phyloP scores from a whole-genome alignment of 2,113 vertebrate species.

The Ceyx melanurus region DNA sequence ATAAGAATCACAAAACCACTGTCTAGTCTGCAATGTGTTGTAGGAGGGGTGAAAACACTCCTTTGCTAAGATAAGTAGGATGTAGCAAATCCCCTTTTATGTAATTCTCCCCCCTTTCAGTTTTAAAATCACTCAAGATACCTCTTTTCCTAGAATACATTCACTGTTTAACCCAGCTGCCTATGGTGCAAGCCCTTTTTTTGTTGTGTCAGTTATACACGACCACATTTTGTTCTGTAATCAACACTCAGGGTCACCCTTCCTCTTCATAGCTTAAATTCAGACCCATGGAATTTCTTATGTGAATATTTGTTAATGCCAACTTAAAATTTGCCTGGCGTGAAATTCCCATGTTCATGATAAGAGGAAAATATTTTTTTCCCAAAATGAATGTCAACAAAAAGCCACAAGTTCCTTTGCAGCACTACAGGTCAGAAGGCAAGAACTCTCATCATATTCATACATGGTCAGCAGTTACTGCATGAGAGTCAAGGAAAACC shows the following conservation, averaged over 20 bases:
- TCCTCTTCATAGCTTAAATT: neutral
- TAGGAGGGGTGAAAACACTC: neutral
- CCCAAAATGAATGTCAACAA: neutral
- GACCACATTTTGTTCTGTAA: rapidly evolving
- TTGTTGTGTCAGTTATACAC: neutral
- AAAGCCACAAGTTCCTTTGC: neutral
- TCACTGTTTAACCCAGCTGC: neutral
- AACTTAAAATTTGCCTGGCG: neutral
- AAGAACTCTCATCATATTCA: neutral
- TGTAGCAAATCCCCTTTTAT: neutral
- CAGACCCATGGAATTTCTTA: neutral
- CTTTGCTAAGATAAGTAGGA: neutral
- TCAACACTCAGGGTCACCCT: neutral
- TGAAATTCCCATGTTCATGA: neutral
- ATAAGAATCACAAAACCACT: neutral
- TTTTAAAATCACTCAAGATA: neutral
- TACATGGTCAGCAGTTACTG: rapidly evolving
- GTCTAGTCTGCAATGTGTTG: neutral
- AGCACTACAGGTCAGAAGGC: neutral
- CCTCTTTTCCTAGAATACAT: neutral
- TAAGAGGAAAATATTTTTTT: neutral
- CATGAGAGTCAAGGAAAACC: neutral
- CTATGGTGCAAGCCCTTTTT: neutral
- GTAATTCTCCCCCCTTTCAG: neutral
- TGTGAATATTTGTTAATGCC: neutral